Base-by-base conservation (phyloP, 2,113 vertebrate genomes). In the Poecile atricapillus region DNA sequence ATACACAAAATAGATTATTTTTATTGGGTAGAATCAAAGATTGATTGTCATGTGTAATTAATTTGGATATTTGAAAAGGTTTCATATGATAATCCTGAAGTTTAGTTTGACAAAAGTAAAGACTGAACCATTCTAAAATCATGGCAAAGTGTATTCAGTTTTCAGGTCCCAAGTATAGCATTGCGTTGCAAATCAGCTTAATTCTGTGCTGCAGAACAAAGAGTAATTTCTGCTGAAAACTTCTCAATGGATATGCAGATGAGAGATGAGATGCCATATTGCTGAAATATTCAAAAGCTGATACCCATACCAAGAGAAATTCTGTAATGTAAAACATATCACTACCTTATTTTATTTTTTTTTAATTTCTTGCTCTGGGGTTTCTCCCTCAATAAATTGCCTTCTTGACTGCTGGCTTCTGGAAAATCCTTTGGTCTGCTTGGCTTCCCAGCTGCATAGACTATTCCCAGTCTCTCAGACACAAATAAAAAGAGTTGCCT, bases 201-300 rank as follows among this genome's bases (percentile, higher is more conserved):
- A 97, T 96, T 95, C 94, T 87, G 58, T 90, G 80, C 68, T 94
- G 86, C 80, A 97, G 97, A 97, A 98, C 97, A 98, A 98, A 98
- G 95, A 88, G 71, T 83, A 97, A 96, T 97, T 97, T 97, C 90
- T 95, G 67, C 93, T 96, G 92, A 94, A 95, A 94, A 96, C 96
- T 97, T 95, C 97, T 97, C 97, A 75, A 92, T 94, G 97, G 97
- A 87, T 96, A 97, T 97, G 98, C 64, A 98, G 97, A 98, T 98
- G 95, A 97, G 90, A 92, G 69, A 89, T 79, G 91, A 97, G 92
- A 96, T 91, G 87, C 75, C 89, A 94, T 43, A 46, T 95, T 94
- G 68, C 92, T 98, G 97, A 98, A 98, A 98, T 97, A 98, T 97
- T 98, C 97, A 98, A 83, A 96, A 97, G 93, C 94, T 91, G 94